Evolutionary conservation across 2,797 vertebrate genomes (phyloP).

Genomic region (Gorsachius magnificus): DNA sequence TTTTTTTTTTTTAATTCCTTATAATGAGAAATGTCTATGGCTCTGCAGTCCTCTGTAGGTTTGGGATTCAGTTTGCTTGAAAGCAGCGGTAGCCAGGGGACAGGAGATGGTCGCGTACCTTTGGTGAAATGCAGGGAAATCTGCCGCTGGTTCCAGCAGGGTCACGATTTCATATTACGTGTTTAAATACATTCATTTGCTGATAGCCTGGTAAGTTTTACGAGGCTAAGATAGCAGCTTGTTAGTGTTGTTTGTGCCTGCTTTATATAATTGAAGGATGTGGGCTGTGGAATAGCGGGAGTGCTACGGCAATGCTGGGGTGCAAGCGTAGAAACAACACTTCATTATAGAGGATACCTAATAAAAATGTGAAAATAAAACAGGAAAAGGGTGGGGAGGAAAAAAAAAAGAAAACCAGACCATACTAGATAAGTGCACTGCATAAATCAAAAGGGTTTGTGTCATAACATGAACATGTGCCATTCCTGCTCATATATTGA

Average conservation of each 20-base stretch:
- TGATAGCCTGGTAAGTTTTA: neutral
- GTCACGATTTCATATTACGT: neutral
- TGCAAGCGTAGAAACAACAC: slow-evolving; percentile 20
- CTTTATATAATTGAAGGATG: neutral
- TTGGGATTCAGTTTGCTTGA: neutral
- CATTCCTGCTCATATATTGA: slow-evolving; percentile 75
- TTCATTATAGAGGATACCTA: slow-evolving; percentile 31
- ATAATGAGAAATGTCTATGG: neutral
- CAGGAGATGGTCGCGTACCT: neutral
- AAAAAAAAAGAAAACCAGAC: neutral
- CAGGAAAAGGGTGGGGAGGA: neutral
- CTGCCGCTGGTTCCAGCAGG: neutral
- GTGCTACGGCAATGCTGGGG: neutral
- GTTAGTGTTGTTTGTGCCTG: slow-evolving; percentile 14
- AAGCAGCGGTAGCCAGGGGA: neutral
- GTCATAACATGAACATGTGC: slow-evolving; percentile 76
- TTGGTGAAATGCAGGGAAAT: neutral
- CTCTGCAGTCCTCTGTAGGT: neutral
- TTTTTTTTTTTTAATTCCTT: neutral
- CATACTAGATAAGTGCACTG: slow-evolving; percentile 61
- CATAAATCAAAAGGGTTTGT: slow-evolving; percentile 78
- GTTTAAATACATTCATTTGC: slow-evolving; percentile 20
- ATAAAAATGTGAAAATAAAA: slow-evolving; percentile 59
- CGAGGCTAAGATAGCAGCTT: neutral
- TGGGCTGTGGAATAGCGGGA: neutral